Conservation (phyloP, 2,888 invertebrate genomes). For the Pterostichus madidus region DNA sequence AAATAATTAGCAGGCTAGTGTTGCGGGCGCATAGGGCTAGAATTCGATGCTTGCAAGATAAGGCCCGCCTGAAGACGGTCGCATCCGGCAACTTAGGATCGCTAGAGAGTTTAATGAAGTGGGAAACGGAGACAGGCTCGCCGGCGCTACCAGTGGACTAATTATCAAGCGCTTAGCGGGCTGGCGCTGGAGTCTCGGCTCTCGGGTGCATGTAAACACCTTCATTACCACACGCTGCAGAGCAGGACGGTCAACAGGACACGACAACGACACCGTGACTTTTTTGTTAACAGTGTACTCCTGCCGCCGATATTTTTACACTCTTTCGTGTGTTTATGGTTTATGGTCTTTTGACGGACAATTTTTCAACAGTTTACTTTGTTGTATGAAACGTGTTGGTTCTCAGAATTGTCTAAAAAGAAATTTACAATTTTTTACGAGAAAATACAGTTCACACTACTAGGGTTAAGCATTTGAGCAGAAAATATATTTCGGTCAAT, state of each 20-base stretch:
- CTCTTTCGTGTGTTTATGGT: neutral
- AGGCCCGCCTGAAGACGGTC: slow-evolving; percentile 16
- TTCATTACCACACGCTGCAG: slow-evolving; percentile 50
- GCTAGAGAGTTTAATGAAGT: slow-evolving; percentile 61
- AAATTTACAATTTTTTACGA: too few relatives aligned
- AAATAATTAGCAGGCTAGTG: slow-evolving; percentile 27
- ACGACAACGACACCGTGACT: too few relatives aligned
- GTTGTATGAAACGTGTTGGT: neutral
- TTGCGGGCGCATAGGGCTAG: neutral
- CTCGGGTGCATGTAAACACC: slow-evolving; percentile 65
- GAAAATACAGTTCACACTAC: too few relatives aligned
- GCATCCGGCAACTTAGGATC: slow-evolving; percentile 42
- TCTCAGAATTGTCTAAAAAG: too few relatives aligned
- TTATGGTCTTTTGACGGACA: slow-evolving; percentile 22
- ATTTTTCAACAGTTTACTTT: slow-evolving; percentile 14
- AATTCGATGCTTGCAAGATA: slow-evolving; percentile 3
- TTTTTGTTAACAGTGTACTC: too few relatives aligned
- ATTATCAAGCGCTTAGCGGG: slow-evolving; percentile 62
- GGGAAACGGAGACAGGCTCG: slow-evolving; percentile 36
- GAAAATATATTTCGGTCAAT: too few relatives aligned
- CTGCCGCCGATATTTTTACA: neutral
- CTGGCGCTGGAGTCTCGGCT: neutral
- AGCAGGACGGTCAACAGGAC: neutral
- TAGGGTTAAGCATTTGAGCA: too few relatives aligned
- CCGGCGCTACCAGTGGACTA: slow-evolving; percentile 57